A percentile compares a stretch with the other conserved stretches of the same genome.
These are phyloP conservation scores for Drosophila kuntzei DNA, from an alignment of 2,888 invertebrate species.

Conservation along the genomic window DNA sequence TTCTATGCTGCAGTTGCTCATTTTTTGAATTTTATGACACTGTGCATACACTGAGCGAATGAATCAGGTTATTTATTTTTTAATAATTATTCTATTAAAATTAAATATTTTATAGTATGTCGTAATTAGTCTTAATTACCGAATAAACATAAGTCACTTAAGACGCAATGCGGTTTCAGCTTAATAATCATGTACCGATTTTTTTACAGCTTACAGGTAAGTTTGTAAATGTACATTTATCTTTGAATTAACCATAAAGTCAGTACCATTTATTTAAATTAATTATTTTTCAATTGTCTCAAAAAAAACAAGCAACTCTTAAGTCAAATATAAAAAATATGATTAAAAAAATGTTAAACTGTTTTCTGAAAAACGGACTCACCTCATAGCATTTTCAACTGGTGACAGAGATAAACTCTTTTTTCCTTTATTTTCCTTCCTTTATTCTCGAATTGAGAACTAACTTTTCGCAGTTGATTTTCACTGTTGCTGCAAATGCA, in stretches of 20 bases:
- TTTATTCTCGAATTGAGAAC: conserved; percentile 3
- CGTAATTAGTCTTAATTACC: background rate
- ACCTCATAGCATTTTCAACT: conserved; percentile 24
- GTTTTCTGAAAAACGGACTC: conserved; percentile 22
- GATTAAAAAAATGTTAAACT: background rate
- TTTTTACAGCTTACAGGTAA: background rate
- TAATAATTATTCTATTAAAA: background rate
- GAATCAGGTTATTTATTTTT: background rate
- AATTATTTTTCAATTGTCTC: background rate
- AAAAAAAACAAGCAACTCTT: background rate
- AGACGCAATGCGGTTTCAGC: no score
- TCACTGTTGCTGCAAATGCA: conserved; percentile 56
- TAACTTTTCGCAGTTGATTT: conserved; percentile 51
- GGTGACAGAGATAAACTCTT: conserved; percentile 1
- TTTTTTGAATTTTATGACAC: background rate
- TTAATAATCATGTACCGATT: background rate
- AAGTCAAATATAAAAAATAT: conserved; percentile 2
- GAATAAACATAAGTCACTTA: no score
- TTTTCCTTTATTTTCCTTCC: background rate
- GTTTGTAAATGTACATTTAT: no score
- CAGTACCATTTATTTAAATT: background rate
- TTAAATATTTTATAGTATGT: background rate
- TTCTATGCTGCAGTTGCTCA: conserved; percentile 34
- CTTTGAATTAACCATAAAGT: background rate
- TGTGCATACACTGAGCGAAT: conserved; percentile 12